Evolutionary conservation across 2,113 vertebrate species (phyloP), one percentile per base, ranked within the genome.

Genomic region (Cavia aperea): DNA sequence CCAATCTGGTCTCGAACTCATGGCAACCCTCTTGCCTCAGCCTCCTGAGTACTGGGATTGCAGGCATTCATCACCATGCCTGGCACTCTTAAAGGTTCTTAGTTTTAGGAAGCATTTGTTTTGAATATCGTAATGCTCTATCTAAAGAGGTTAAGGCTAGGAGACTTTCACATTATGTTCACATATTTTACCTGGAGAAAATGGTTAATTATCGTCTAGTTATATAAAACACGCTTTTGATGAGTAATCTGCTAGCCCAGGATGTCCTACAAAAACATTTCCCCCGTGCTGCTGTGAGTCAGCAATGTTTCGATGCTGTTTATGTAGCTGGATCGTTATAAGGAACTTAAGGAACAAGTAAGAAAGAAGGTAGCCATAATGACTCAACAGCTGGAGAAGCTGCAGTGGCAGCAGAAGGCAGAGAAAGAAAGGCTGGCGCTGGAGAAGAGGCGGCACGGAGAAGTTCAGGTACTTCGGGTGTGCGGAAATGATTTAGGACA

Each of bases 401-500:
- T 99, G 56, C 96, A 95, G 7, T 98, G 98, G 99, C 98, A 99
- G 43, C 97, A 98, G 73, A 98, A 96, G 94, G 97, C 98, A 0
- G 98, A 99, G 75, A 68, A 95, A 7, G 99, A 99, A 79, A 98
- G 98, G 92, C 95, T 99, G 87, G 97, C 97, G n/a, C 98, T 99
- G 79, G 98, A 98, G 90, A 95, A 97, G 95, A 98, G 98, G 94
- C 98, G 97, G 89, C 98, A 97, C 91, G 98, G 96, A 79, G 99
- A 99, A 95, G 90, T 98, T 65, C 96, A 99, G 98, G 99, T 99
- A 98, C 90, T 92, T 92, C 7, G 1, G 43, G 5, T 60, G 39
- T 83, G 46, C 18, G 7, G 33, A 54, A 14, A 66, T 70, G 58
- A 58, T 19, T 83, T 0, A 54, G 49, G 72, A 13, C 39, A 93